These are phyloP conservation scores for Montipora capricornis DNA, from an alignment of 64 coral and sea anemone genomes.

Conservation along the genomic window DNA sequence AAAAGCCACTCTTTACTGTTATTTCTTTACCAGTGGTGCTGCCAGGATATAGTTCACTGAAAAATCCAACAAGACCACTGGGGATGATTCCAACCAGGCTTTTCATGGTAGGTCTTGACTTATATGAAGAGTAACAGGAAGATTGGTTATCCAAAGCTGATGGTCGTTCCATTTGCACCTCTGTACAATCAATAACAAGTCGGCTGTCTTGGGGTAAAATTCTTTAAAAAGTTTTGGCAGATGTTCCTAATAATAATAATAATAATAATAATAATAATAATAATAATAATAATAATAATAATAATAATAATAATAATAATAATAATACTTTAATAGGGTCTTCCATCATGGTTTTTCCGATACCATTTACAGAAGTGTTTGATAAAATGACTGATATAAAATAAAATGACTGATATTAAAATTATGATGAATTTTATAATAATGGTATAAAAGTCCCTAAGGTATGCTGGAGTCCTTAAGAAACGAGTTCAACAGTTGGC, in stretches of 20 bases:
- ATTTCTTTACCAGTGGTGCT: conserved; percentile 67
- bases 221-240: conserved; percentile 51
- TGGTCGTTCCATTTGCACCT: conserved; percentile 52
- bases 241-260: background rate
- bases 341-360: too few species aligned
- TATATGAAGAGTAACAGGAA: conserved; percentile 53
- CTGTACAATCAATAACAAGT: conserved; percentile 69
- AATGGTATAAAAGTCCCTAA: too few species aligned
- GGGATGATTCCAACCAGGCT: conserved; percentile 50
- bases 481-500: too few species aligned
- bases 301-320: too few species aligned
- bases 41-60: conserved; percentile 50
- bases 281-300: too few species aligned
- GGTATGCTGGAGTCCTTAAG: too few species aligned
- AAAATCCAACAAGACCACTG: conserved; percentile 61
- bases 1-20: conserved; percentile 55
- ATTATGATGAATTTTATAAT: too few species aligned
- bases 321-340: too few species aligned
- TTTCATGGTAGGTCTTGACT: conserved; percentile 66
- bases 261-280: too few species aligned
- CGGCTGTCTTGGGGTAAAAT: conserved; percentile 63
- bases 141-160: conserved; percentile 48
- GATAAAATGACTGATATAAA: too few species aligned
- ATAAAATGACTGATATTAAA: too few species aligned
- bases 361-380: too few species aligned